Percentiles rank a stretch among this genome's conserved stretches.
Conservation (phyloP, 64 coral and sea anemone species). For the Montipora efflorescens region DNA sequence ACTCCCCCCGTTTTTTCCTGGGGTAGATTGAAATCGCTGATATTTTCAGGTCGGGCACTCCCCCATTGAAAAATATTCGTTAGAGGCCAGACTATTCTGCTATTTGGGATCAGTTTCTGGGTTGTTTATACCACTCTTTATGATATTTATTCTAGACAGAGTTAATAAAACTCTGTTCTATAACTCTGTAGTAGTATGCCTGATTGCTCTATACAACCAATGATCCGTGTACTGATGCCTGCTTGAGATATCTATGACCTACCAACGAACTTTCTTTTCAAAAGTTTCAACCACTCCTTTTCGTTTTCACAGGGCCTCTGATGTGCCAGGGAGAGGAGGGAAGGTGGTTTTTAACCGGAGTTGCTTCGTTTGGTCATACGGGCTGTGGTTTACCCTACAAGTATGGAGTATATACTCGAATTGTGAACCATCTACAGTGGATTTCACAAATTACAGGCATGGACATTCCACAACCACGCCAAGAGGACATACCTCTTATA, state of each 20-base stretch:
- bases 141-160: too few relatives aligned
- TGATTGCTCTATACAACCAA: not conserved
- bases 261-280: not conserved
- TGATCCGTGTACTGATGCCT: not conserved
- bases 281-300: not conserved
- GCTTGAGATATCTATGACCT: not conserved
- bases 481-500: not conserved
- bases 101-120: too few relatives aligned
- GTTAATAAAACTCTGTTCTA: too few relatives aligned
- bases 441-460: conserved; percentile 22
- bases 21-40: too few relatives aligned
- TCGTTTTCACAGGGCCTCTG: conserved; percentile 57
- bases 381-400: conserved; percentile 77
- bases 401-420: conserved; percentile 73
- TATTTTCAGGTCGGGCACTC: too few relatives aligned
- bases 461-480: conserved; percentile 6
- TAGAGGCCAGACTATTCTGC: too few relatives aligned
- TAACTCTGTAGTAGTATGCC: too few relatives aligned
- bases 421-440: conserved; percentile 39
- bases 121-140: too few relatives aligned
- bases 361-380: conserved; percentile 79
- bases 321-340: conserved; percentile 63
- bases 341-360: conserved; percentile 75
- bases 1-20: too few relatives aligned
- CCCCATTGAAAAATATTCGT: too few relatives aligned